Base-by-base conservation (phyloP, 2,888 invertebrate species). In the Athalia circularis region DNA sequence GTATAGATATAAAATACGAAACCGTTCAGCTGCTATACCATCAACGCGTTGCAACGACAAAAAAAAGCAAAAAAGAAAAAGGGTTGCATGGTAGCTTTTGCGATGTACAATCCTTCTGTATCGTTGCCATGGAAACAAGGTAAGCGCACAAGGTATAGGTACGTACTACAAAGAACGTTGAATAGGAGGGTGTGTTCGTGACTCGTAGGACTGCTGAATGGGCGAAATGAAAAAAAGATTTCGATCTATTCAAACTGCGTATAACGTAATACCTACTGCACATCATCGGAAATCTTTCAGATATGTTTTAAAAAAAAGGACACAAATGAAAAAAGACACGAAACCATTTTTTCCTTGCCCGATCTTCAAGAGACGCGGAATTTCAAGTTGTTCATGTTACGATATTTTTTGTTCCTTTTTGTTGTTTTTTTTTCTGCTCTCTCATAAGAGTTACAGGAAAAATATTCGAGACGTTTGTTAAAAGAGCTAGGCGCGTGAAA, bases 21-120 rank as follows among this genome's bases (percentile, higher is more conserved):
- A 50, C 67, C 48, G 15, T 67, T 67, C 67, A 15, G 50, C 67
- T 67, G 48, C 54, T 54, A n/a, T 67, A 47, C n/a, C 47, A 50
- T 50, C n/a, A 67, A 67, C 13, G 29, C 29, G 29, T 29, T 50
- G 67, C 67, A 50, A 67, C n/a, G 50, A 15, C 13, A 13, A n/a
- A 61, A 61, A 5, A 47, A n/a, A n/a, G 65, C 47, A 48, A 64
- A n/a, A 7, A 15, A 11, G 65, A 29, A 29, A 29, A 29, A 29
- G 29, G 29, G 29, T 29, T 29, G 29, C 29, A 29, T 29, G 29
- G 29, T 29, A 29, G 29, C 29, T 29, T 29, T 29, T 29, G 29
- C 29, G 29, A 29, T 29, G 29, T 29, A 29, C 29, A 29, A 29
- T 29, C 29, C 29, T 29, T 45, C n/a, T 47, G 45, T 65, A 43